Percentiles rank a stretch among this genome's conserved stretches.
These are phyloP conservation scores for Zaprionus vittiger DNA, from an alignment of 1,140 invertebrate genomes.

Conservation along the genomic window DNA sequence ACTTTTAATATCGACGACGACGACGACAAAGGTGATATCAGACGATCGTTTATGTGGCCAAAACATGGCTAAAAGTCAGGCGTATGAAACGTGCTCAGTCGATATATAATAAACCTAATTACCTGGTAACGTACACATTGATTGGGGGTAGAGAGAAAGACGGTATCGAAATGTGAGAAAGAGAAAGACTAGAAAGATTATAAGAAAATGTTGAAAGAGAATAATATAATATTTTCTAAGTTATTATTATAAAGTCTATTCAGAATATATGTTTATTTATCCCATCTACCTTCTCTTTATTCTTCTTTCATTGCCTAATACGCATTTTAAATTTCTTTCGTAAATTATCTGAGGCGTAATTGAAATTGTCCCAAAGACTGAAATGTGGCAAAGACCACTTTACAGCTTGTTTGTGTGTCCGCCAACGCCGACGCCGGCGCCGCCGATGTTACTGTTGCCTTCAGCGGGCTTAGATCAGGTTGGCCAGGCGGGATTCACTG, in stretches of 20 bases:
- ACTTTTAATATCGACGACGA: constrained; percentile 19
- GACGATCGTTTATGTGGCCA: constrained; percentile 5
- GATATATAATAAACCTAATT: constrained; percentile 36
- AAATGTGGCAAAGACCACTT: constrained; percentile 25
- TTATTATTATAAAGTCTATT: background rate
- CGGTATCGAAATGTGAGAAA: background rate
- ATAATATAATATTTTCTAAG: background rate
- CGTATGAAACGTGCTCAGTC: constrained; percentile 49
- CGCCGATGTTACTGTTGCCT: background rate
- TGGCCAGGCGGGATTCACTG: constrained; percentile 30
- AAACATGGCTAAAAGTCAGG: constrained; percentile 33
- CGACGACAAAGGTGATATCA: constrained; percentile 24
- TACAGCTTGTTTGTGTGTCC: constrained; percentile 60
- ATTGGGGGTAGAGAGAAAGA: background rate
- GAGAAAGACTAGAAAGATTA: background rate
- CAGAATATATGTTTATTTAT: background rate
- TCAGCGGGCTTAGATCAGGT: constrained; percentile 52
- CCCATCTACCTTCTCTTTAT: background rate
- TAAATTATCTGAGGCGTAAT: constrained; percentile 6
- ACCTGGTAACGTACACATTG: constrained; percentile 4
- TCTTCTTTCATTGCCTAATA: background rate
- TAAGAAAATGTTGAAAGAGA: background rate
- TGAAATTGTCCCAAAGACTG: background rate
- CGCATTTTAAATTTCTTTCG: background rate
- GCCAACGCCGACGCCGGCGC: background rate